Base-by-base conservation (phyloP, 2,797 vertebrate genomes). In the Rousettus madagascariensis region DNA sequence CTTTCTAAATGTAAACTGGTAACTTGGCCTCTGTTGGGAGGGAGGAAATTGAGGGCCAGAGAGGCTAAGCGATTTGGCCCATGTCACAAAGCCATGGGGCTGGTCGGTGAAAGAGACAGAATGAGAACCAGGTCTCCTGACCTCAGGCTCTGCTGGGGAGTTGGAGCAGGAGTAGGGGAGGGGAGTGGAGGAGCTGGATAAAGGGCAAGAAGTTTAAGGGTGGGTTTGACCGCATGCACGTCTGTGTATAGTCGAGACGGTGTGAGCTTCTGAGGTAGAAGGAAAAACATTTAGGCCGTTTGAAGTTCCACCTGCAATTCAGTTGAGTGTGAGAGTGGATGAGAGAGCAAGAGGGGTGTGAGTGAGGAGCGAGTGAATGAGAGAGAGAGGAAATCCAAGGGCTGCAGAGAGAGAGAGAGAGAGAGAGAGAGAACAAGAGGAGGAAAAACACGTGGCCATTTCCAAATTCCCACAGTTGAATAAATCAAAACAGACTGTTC, bases 401-500 rank as follows among this genome's bases (percentile, higher is more conserved):
- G 66, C 36, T 30, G 3, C 30, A 36, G 26, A 13, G n/a, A 63
- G 63, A 24, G 26, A 24, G 17, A 13, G n/a, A 63, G 63, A 24
- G 26, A 24, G 17, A n/a, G n/a, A 41, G 38, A 26, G 22, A 43
- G 38, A 26, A 16, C 8, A 46, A 59, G 71, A 38, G 33, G 61
- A 86, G 43, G 85, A 63, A 77, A 79, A 59, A 43, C 41, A 75
- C 24, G 28, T 79, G 87, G 86, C 65, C 33, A 0, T 68, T 86
- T 75, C 92, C 85, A 92, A 61, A 79, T 95, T 92, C 93, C 87
- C 95, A 92, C 92, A 71, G 85, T 93, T 26, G 43, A 86, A 65
- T 94, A 95, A 95, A 87, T 89, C 83, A 86, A 92, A 90, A 94
- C 90, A 92, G 94, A 96, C 26, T 92, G 90, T 57, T 59, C 43